phyloP scores from a whole-genome alignment of 2,888 invertebrate genomes.

The Sarcophaga carnaria region DNA sequence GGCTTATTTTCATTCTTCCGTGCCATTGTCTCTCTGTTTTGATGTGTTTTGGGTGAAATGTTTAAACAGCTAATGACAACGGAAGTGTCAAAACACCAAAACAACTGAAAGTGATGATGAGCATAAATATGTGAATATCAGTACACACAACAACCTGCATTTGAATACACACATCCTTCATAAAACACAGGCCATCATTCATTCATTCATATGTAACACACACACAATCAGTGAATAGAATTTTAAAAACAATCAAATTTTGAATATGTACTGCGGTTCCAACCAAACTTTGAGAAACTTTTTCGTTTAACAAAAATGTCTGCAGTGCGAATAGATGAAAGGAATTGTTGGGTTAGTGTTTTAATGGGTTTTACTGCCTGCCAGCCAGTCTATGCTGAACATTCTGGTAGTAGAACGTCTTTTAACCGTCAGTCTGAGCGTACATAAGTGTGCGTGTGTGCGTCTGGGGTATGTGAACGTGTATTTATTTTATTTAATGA shows the following conservation, averaged over 20 bases:
- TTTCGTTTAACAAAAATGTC: constrained; percentile 3
- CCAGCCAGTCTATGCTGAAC: background rate
- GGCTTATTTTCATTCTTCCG: background rate
- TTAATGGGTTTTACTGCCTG: background rate
- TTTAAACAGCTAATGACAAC: constrained; percentile 58
- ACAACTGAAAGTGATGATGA: constrained; percentile 34
- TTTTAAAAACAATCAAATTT: constrained; percentile 21
- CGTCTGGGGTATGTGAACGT: constrained; percentile 53
- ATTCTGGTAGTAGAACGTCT: background rate
- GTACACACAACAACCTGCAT: background rate
- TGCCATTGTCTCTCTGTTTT: constrained; percentile 21
- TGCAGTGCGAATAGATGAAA: background rate
- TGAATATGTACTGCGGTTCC: constrained; percentile 21
- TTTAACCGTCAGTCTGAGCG: background rate
- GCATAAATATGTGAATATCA: constrained; percentile 1
- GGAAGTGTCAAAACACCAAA: constrained; percentile 53
- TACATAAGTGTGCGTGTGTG: constrained; percentile 36
- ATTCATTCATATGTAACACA: background rate
- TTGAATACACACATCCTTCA: background rate
- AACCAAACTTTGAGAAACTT: constrained; percentile 27
- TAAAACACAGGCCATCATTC: constrained; percentile 25
- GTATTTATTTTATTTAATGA: constrained; percentile 65
- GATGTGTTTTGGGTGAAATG: constrained; percentile 45
- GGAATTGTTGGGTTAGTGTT: background rate
- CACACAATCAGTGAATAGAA: background rate